Conservation (phyloP, 2,888 invertebrate species). For the Heliconius cydno region DNA sequence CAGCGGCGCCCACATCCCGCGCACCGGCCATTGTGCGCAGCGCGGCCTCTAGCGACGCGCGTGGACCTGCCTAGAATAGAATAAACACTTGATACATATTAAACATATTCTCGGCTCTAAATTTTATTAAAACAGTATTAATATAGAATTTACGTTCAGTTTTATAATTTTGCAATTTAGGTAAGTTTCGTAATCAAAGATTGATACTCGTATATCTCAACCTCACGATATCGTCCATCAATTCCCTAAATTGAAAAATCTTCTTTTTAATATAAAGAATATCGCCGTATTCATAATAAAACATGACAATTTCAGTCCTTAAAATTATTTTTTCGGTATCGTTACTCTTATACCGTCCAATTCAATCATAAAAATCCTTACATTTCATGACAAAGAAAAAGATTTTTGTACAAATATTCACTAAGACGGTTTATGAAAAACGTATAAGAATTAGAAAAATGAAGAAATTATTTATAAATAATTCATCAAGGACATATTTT, state of each 20-base stretch:
- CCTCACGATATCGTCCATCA: slow-evolving; percentile 28
- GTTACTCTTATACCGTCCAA: slow-evolving; percentile 13
- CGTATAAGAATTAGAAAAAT: slow-evolving; percentile 7
- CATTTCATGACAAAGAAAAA: slow-evolving; percentile 14
- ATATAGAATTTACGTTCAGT: not conserved
- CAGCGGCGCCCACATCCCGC: slow-evolving; percentile 44
- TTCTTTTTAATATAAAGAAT: slow-evolving; percentile 14
- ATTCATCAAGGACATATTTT: slow-evolving; percentile 5
- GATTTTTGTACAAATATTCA: slow-evolving; percentile 8
- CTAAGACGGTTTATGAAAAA: not conserved
- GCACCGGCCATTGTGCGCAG: slow-evolving; percentile 63
- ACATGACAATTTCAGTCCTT: slow-evolving; percentile 22
- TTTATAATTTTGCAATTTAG: slow-evolving; percentile 23
- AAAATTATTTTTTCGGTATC: slow-evolving; percentile 7
- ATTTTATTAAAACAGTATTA: not conserved
- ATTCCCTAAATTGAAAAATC: slow-evolving; percentile 16
- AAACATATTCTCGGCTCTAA: not conserved
- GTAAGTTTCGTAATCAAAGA: slow-evolving; percentile 33
- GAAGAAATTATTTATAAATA: not conserved
- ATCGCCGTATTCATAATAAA: slow-evolving; percentile 32
- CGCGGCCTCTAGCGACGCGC: slow-evolving; percentile 67
- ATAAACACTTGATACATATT: slow-evolving; percentile 65
- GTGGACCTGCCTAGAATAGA: slow-evolving; percentile 70
- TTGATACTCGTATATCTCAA: not conserved
- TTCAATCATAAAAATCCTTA: slow-evolving; percentile 19